These are phyloP conservation scores for Calliphora vicina DNA, from an alignment of 1,140 invertebrate species.

Conservation along the genomic window DNA sequence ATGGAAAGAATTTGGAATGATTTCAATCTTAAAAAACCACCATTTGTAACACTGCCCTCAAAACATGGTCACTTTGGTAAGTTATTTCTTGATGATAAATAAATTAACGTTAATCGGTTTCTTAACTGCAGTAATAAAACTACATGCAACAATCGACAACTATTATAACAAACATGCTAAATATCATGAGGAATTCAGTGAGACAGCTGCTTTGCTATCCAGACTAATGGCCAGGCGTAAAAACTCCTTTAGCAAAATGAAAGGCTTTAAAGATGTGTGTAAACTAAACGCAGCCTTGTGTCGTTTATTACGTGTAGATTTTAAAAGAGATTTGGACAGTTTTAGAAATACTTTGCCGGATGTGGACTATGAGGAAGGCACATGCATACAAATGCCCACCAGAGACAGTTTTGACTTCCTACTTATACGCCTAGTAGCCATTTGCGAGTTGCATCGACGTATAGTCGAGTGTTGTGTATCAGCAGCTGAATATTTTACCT, in stretches of 20 bases:
- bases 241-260: constrained; percentile 54
- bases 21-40: constrained; percentile 58
- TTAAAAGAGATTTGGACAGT: constrained; percentile 47
- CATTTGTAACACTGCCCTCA: constrained; percentile 50
- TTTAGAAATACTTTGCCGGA: constrained; percentile 53
- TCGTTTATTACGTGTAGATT: constrained; percentile 51
- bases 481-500: constrained; percentile 49
- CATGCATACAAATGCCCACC: constrained; percentile 47
- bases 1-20: constrained; percentile 57
- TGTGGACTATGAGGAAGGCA: constrained; percentile 41
- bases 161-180: constrained; percentile 45
- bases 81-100: neutral
- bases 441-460: constrained; percentile 48
- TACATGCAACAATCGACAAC: constrained; percentile 48
- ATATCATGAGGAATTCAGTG: constrained; percentile 44
- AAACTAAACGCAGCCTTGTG: constrained; percentile 55
- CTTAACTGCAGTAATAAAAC: constrained; percentile 44
- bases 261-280: constrained; percentile 49
- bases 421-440: constrained; percentile 47
- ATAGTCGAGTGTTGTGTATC: constrained; percentile 52
- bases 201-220: constrained; percentile 53
- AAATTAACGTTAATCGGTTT: neutral
- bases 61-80: constrained; percentile 48
- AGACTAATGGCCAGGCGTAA: constrained; percentile 56
- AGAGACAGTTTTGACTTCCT: constrained; percentile 52